Base-by-base conservation (phyloP, 2,113 vertebrate genomes). In the Ptilorrhoa leucosticta region DNA sequence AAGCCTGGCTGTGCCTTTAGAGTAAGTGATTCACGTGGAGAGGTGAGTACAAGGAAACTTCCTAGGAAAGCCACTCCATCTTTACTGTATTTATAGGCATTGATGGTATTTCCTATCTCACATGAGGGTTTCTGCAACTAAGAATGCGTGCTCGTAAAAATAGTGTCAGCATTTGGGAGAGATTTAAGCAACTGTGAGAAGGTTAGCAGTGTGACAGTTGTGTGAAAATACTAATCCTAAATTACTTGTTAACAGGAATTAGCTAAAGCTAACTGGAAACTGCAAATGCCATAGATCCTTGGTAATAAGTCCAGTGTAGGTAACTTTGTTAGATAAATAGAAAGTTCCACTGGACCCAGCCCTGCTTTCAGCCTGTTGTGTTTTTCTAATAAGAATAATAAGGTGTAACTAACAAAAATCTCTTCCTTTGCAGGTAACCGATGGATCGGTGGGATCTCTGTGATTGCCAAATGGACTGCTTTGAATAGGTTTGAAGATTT, bases 401-500 rank as follows among this genome's bases (percentile, higher is more conserved):
- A 88, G 58, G 14, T 12, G 0, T 26, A 48, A 88, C 86, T 89
- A 57, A 94, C 8, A 33, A 42, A 70, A 91, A 15, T 91, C 64
- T 96, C 89, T 94, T 95, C 35, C 20, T 95, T 97, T 98, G 9
- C 96, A 98, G 98, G 97, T 97, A 94, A 95, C 96, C 78, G 54
- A 66, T 27, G 81, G 44, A 86, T 79, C 37, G 12, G 51, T 15
- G 7, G 65, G 23, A 47, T 48, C 79, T 54, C 92, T 21, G 60
- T 69, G 7, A 5, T 76, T 75, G 57, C 87, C 95, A 84, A 53
- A 63, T n/a, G 96, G 94, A 95, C 95, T 84, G 75, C 97, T 88
- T 82, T 95, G 94, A 94, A 76, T 97, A 98, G 98, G 98, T 98
- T 97, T 98, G 98, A 98, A 98, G 98, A 97, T 94, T 93, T 96